Conservation (phyloP, 2,797 vertebrate species). For the Halcyon chelicuti region DNA sequence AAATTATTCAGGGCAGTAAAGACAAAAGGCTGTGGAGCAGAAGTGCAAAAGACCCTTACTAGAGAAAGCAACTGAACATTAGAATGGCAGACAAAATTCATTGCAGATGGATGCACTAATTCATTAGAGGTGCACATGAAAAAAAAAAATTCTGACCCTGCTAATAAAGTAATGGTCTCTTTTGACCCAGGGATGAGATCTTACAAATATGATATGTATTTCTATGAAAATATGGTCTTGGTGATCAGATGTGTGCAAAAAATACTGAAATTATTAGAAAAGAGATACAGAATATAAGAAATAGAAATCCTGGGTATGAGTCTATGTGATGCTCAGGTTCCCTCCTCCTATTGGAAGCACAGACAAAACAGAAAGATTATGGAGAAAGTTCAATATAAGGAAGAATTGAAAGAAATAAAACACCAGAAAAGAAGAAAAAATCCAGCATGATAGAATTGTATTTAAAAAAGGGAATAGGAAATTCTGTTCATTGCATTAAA, state of each 20-base stretch:
- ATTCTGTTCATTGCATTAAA: neutral
- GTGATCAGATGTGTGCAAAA: neutral
- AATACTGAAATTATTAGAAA: neutral
- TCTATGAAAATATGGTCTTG: neutral
- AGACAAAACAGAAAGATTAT: neutral
- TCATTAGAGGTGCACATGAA: slow-evolving; percentile 3
- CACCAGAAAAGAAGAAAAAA: neutral
- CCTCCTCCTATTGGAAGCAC: neutral
- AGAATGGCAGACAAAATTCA: slow-evolving; percentile 38
- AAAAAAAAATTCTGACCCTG: slow-evolving; percentile 14
- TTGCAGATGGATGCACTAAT: slow-evolving; percentile 14
- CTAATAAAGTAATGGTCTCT: slow-evolving; percentile 11
- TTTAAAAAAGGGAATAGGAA: neutral
- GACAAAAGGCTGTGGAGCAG: neutral
- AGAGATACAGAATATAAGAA: neutral
- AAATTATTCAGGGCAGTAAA: slow-evolving; percentile 8
- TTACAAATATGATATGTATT: neutral
- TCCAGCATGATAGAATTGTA: accelerated
- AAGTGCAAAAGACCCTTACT: neutral
- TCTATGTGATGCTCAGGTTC: neutral
- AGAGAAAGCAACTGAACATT: slow-evolving; percentile 18
- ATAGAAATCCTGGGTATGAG: neutral
- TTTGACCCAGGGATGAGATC: neutral
- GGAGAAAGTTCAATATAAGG: neutral
- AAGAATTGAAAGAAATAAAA: neutral